Conservation (phyloP, 2,888 invertebrate genomes). For the Apotomis turbidana region DNA sequence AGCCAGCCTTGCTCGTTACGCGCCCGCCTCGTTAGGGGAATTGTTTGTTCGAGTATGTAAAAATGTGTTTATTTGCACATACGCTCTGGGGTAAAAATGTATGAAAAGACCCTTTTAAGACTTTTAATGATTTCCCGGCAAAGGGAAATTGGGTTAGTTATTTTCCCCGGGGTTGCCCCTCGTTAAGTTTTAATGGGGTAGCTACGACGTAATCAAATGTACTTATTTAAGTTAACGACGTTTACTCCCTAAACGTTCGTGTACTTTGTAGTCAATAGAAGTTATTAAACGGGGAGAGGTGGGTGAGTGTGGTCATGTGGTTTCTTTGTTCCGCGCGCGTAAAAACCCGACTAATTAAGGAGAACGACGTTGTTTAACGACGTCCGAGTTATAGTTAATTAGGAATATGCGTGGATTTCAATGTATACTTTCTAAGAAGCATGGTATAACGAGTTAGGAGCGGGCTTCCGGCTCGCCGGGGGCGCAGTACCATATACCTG, state of each 20-base stretch:
- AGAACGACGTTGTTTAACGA: conserved; percentile 33
- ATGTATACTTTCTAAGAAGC: conserved; percentile 61
- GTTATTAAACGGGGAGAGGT: conserved; percentile 59
- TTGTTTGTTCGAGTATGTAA: conserved; percentile 84
- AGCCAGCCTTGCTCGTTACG: conserved; percentile 68
- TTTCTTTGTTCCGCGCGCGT: conserved; percentile 48
- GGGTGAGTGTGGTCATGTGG: conserved; percentile 41
- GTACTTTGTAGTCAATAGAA: conserved; percentile 76
- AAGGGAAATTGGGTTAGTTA: conserved; percentile 85
- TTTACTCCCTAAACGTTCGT: conserved; percentile 64
- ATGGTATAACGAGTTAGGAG: conserved; percentile 62
- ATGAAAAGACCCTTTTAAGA: conserved; percentile 84
- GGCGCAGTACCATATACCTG: conserved; percentile 63
- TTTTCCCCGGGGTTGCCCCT: conserved; percentile 83
- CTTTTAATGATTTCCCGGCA: conserved; percentile 84
- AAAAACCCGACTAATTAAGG: conserved; percentile 38
- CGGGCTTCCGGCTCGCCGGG: conserved; percentile 63
- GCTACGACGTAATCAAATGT: conserved; percentile 83
- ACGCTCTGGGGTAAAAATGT: conserved; percentile 81
- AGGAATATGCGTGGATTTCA: conserved; percentile 46
- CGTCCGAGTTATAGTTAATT: conserved; percentile 34
- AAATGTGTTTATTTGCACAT: conserved; percentile 84
- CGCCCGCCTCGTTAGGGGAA: conserved; percentile 81
- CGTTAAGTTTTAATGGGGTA: conserved; percentile 84
- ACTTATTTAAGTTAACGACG: conserved; percentile 83